Conservation (phyloP, 2,888 invertebrate genomes). For the Tupiocoris notatus region DNA sequence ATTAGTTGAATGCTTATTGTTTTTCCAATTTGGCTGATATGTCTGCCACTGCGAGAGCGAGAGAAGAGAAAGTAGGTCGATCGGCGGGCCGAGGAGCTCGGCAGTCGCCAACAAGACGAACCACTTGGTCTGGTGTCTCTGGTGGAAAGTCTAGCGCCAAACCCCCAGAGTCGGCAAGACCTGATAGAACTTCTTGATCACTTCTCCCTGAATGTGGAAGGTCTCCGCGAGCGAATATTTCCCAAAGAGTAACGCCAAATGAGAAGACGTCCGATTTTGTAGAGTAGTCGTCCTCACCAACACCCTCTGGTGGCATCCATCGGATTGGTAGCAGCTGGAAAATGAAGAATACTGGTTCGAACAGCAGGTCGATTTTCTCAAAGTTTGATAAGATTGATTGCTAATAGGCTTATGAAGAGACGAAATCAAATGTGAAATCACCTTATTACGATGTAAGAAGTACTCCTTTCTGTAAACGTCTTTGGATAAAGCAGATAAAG, state of each 20-base stretch:
- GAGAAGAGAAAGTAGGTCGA: constrained; percentile 66
- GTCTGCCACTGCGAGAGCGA: constrained; percentile 57
- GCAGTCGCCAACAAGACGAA: constrained; percentile 63
- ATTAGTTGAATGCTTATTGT: not conserved
- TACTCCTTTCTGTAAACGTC: constrained; percentile 90
- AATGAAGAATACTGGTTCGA: too few relatives aligned
- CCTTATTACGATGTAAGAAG: constrained; percentile 77
- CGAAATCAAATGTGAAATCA: too few relatives aligned
- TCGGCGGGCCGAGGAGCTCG: constrained; percentile 68
- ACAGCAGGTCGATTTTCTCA: too few relatives aligned
- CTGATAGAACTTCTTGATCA: constrained; percentile 70
- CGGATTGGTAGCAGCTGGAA: constrained; percentile 75
- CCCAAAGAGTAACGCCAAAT: constrained; percentile 86
- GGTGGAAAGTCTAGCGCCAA: constrained; percentile 69
- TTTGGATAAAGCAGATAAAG: constrained; percentile 73
- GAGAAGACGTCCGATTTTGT: constrained; percentile 92
- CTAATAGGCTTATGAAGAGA: too few relatives aligned
- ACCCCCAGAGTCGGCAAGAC: constrained; percentile 63
- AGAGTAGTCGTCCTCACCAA: constrained; percentile 85
- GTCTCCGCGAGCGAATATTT: constrained; percentile 77
- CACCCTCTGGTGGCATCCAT: constrained; percentile 88
- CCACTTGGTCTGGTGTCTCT: constrained; percentile 63
- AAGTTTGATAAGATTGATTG: too few relatives aligned
- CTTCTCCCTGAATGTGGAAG: constrained; percentile 72
- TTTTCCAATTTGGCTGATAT: constrained; percentile 29